These are phyloP conservation scores for Eciton burchellii DNA, from an alignment of 1,140 invertebrate species.

Conservation along the genomic window DNA sequence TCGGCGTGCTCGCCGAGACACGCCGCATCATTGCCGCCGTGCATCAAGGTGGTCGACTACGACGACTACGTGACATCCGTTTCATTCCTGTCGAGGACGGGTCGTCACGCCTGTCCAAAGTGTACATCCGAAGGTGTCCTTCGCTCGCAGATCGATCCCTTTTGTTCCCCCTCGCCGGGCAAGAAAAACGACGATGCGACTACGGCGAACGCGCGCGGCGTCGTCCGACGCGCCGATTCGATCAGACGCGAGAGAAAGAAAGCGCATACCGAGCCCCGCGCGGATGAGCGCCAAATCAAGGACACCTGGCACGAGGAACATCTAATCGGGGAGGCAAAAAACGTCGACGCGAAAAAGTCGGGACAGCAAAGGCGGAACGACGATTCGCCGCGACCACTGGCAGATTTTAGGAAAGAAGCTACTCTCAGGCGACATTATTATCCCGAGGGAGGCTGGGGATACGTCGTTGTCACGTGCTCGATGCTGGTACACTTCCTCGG, in stretches of 20 bases:
- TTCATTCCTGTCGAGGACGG: slow-evolving; percentile 6
- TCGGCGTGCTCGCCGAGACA: not conserved
- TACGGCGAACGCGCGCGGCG: slow-evolving; percentile 35
- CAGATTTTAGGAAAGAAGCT: slow-evolving; percentile 80
- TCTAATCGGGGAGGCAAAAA: slow-evolving; percentile 55
- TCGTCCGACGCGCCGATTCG: slow-evolving; percentile 7
- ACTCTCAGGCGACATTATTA: slow-evolving; percentile 87
- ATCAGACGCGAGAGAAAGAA: slow-evolving; percentile 31
- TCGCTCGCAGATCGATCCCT: slow-evolving; percentile 74
- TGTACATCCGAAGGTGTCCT: slow-evolving; percentile 75
- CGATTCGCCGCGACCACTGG: slow-evolving; percentile 24
- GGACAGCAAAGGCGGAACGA: slow-evolving; percentile 4
- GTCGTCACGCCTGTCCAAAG: slow-evolving; percentile 74
- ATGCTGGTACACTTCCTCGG: slow-evolving; percentile 85
- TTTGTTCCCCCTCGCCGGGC: slow-evolving; percentile 58
- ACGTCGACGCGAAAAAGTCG: slow-evolving; percentile 1
- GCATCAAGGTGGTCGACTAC: slow-evolving; percentile 69
- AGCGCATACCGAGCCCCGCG: slow-evolving; percentile 34
- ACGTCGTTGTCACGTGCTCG: slow-evolving; percentile 86
- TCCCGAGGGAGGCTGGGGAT: slow-evolving; percentile 89
- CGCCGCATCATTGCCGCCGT: slow-evolving; percentile 42
- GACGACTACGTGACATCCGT: slow-evolving; percentile 59
- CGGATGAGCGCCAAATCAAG: slow-evolving; percentile 43
- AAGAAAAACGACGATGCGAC: slow-evolving; percentile 11
- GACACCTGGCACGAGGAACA: slow-evolving; percentile 57